A percentile compares a stretch with the other conserved stretches of the same genome.
phyloP scores from a whole-genome alignment of 2,888 invertebrate species.

The Melinaea marsaeus region DNA sequence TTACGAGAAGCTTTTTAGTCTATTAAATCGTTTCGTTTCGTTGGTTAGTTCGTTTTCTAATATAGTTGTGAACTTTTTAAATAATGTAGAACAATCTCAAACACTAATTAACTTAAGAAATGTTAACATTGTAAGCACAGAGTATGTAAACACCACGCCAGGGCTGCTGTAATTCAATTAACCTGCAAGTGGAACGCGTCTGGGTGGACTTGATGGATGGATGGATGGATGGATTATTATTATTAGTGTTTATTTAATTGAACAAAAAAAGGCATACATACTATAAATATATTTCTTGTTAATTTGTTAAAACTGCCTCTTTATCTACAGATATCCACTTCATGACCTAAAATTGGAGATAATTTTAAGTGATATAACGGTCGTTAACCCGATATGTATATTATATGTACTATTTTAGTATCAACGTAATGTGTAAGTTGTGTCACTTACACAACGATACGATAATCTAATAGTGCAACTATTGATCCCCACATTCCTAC shows the following conservation, averaged over 20 bases:
- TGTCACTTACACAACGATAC: constrained; percentile 25
- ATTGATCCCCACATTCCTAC: constrained; percentile 42
- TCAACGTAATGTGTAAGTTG: constrained; percentile 1
- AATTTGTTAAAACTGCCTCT: not conserved
- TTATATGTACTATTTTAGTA: not conserved
- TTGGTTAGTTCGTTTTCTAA: too few relatives aligned
- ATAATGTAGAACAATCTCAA: not conserved
- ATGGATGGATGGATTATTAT: not conserved
- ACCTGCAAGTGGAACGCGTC: constrained; percentile 62
- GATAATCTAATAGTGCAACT: constrained; percentile 42
- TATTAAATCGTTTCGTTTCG: too few relatives aligned
- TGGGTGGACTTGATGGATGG: constrained; percentile 35
- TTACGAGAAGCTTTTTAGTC: too few relatives aligned
- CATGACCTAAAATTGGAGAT: constrained; percentile 1
- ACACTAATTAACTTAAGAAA: constrained; percentile 5
- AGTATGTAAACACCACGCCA: constrained; percentile 35
- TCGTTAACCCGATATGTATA: not conserved
- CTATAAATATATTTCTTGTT: not conserved
- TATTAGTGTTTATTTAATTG: not conserved
- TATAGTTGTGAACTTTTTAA: too few relatives aligned
- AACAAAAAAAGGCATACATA: not conserved
- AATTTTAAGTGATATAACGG: not conserved
- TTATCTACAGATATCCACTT: not conserved
- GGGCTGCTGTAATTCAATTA: constrained; percentile 73
- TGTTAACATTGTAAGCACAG: not conserved